These are phyloP conservation scores for Podarcis siculus DNA, from an alignment of 2,797 vertebrate genomes.

Conservation along the genomic window DNA sequence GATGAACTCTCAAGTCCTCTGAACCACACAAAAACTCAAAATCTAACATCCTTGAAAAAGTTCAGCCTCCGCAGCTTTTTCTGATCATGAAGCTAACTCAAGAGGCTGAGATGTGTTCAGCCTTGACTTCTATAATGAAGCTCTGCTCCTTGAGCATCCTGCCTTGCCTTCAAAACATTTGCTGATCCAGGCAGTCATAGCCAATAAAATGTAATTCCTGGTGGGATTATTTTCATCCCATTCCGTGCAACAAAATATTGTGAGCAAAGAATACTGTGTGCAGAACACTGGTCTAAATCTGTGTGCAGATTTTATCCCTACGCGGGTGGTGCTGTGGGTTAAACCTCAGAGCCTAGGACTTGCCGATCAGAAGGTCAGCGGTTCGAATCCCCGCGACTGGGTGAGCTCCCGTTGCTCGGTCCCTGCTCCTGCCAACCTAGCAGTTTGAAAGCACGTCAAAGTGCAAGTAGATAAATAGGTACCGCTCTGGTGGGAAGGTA, in stretches of 20 bases:
- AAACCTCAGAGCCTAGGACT: no score
- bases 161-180: neutral
- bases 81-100: neutral
- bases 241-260: neutral
- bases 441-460: no score
- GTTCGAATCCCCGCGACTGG: no score
- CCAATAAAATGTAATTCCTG: neutral
- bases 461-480: no score
- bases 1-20: constrained; percentile 16
- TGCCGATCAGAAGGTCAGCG: no score
- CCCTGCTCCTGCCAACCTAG: no score
- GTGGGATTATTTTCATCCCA: neutral
- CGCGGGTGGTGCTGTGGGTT: no score
- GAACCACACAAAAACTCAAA: neutral
- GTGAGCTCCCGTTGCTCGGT: no score
- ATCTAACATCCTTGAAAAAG: constrained; percentile 3
- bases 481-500: no score
- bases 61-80: neutral
- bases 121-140: neutral
- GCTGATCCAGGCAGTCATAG: neutral
- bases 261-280: neutral
- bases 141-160: neutral
- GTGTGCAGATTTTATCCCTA: no score
- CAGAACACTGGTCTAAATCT: neutral
- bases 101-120: neutral